Evolutionary conservation across 1,140 invertebrate genomes (phyloP), one percentile per base, ranked within the genome.

Genomic region (Ceratina japonica): DNA sequence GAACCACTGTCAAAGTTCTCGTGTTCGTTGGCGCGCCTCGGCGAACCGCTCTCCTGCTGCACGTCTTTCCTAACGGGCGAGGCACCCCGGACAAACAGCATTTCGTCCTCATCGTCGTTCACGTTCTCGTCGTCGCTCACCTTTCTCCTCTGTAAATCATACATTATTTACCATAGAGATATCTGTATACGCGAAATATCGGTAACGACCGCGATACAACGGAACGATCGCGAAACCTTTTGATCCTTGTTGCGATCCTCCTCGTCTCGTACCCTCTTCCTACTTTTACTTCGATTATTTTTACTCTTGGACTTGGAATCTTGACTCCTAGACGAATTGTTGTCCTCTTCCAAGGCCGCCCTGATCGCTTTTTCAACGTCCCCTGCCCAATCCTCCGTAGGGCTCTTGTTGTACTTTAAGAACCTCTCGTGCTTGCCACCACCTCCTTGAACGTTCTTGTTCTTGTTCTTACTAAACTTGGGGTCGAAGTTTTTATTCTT

Each of bases 301-400:
- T 88, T 93, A 84, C 81, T 92, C 83, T 86, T 95, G 88, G 80
- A 89, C 90, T 82, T 93, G 89, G 89, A 94, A 91, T 91, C 94
- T 93, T 90, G 95, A 90, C 82, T 87, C 71, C 91, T 91, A 20
- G 81, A 81, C n/a, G n/a, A n/a, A n/a, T n/a, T n/a, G 66, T 89
- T 88, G 71, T 94, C 93, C 66, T 93, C 93, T 7, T 93, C 92
- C 74, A 94, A 84, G 7, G 94, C 95, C 81, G 94, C 95, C 65
- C 94, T 94, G 62, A 96, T 95, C 31, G 95, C 94, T 90, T 96
- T 96, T 87, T 96, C 95, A 82, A 96, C 95, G 89, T 95, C 95
- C 31, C 94, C 94, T 58, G 95, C 96, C 92, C 95, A 96, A 91
- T 97, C 96, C 86, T 96, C 96, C 86, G 94, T 93, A 24, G 91